A percentile compares a stretch with the other conserved stretches of the same genome.
Conservation (phyloP, 2,797 vertebrate species). For the Selene dorsalis region DNA sequence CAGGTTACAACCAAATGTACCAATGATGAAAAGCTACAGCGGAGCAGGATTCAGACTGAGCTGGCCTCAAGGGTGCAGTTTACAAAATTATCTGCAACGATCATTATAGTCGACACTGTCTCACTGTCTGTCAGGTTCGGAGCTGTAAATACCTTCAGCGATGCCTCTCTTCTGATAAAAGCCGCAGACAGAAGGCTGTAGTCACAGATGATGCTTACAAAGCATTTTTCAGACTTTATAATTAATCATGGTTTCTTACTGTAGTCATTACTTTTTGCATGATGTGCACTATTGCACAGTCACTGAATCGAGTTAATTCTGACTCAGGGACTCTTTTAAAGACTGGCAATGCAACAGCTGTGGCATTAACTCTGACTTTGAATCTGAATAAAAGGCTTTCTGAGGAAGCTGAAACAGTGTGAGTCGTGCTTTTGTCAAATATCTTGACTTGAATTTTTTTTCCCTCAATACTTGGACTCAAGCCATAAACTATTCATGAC, state of each 20-base stretch:
- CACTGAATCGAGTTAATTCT: slow-evolving; percentile 74
- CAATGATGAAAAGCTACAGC: slow-evolving; percentile 22
- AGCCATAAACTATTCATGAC: not conserved
- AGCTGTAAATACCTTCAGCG: slow-evolving; percentile 54
- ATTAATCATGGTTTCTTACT: slow-evolving; percentile 63
- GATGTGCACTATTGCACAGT: slow-evolving; percentile 68
- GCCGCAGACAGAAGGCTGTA: slow-evolving; percentile 29
- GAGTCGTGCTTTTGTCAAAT: slow-evolving; percentile 44
- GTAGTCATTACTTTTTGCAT: slow-evolving; percentile 70
- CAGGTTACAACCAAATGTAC: slow-evolving; percentile 50
- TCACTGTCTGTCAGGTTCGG: slow-evolving; percentile 31
- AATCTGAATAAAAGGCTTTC: slow-evolving; percentile 76
- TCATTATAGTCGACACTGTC: slow-evolving; percentile 4
- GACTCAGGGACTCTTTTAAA: slow-evolving; percentile 78
- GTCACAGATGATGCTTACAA: slow-evolving; percentile 43
- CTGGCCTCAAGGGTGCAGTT: slow-evolving; percentile 24
- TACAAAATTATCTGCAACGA: slow-evolving; percentile 16
- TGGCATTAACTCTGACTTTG: slow-evolving; percentile 72
- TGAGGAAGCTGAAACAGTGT: slow-evolving; percentile 63
- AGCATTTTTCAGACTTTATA: slow-evolving; percentile 68
- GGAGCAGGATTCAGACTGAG: slow-evolving; percentile 17
- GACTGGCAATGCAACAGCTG: slow-evolving; percentile 67
- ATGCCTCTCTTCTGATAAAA: slow-evolving; percentile 44
- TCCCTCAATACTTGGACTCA: not conserved
- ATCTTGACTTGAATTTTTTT: not conserved